These are phyloP conservation scores for Clarias fuscus DNA, from an alignment of 2,797 vertebrate genomes.

Conservation along the genomic window DNA sequence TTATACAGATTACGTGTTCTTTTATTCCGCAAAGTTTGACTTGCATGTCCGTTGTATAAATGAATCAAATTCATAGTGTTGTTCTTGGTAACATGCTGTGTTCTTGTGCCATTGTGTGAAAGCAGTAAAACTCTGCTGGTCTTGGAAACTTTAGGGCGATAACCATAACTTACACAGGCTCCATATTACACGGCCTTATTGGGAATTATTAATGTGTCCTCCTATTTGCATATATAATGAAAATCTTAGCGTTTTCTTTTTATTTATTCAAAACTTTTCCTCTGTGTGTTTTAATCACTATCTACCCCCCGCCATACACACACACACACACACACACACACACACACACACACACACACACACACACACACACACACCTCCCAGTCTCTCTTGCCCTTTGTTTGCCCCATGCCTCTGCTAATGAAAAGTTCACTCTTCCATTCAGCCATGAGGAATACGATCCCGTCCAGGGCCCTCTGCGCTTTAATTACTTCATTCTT, in stretches of 20 bases:
- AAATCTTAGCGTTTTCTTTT: neutral
- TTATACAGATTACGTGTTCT: no score
- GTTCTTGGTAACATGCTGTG: neutral
- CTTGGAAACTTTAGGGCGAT: neutral
- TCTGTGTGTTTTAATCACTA: neutral
- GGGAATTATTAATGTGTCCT: neutral
- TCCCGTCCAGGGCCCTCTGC: conserved; percentile 13
- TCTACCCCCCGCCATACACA: no score
- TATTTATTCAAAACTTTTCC: neutral
- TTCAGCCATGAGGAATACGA: conserved; percentile 63
- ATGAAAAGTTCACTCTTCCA: conserved; percentile 60
- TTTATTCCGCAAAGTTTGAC: no score
- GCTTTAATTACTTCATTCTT: conserved; percentile 22
- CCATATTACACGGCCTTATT: neutral
- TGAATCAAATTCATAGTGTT: neutral
- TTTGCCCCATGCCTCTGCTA: conserved; percentile 60
- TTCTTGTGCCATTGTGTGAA: neutral
- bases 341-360: neutral
- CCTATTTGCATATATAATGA: neutral
- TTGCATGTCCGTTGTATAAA: neutral
- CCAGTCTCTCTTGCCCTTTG: conserved; percentile 23
- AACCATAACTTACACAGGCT: neutral
- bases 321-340: no score
- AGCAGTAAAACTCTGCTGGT: neutral
- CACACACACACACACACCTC: conserved; percentile 3